These are phyloP conservation scores for Danio choprae DNA, from an alignment of 2,797 vertebrate genomes.

Conservation along the genomic window DNA sequence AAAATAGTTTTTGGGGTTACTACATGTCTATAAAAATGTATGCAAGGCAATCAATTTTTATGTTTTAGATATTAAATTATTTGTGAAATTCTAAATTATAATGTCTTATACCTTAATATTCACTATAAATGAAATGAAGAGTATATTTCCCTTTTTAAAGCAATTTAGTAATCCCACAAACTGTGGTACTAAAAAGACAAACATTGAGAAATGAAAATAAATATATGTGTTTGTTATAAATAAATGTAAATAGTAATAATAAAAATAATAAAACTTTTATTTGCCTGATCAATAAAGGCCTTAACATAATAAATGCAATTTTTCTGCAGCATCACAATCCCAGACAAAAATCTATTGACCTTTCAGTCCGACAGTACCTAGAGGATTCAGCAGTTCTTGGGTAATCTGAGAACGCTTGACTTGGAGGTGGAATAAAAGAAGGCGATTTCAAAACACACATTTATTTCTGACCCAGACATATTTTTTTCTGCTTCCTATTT, in stretches of 20 bases:
- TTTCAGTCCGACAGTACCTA: neutral
- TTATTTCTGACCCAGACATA: neutral
- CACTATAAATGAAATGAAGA: no score
- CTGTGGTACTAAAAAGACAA: neutral
- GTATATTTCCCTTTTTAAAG: no score
- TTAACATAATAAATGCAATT: slow-evolving; percentile 4
- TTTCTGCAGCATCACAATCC: neutral
- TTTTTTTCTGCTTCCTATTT: neutral
- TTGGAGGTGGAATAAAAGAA: neutral
- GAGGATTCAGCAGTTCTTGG: slow-evolving; percentile 5
- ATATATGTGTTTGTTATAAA: no score
- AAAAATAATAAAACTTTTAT: neutral
- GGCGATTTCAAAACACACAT: neutral
- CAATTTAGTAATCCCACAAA: no score
- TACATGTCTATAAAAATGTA: neutral
- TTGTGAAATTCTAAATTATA: neutral
- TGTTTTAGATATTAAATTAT: neutral
- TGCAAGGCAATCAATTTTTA: neutral
- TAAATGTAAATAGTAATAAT: neutral
- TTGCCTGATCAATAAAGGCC: neutral
- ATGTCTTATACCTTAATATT: no score
- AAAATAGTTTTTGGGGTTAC: no score
- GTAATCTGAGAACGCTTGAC: neutral
- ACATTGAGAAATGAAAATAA: neutral
- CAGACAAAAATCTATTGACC: slow-evolving; percentile 11